Conservation (phyloP, 2,888 invertebrate genomes). For the Parnassius glacialis region DNA sequence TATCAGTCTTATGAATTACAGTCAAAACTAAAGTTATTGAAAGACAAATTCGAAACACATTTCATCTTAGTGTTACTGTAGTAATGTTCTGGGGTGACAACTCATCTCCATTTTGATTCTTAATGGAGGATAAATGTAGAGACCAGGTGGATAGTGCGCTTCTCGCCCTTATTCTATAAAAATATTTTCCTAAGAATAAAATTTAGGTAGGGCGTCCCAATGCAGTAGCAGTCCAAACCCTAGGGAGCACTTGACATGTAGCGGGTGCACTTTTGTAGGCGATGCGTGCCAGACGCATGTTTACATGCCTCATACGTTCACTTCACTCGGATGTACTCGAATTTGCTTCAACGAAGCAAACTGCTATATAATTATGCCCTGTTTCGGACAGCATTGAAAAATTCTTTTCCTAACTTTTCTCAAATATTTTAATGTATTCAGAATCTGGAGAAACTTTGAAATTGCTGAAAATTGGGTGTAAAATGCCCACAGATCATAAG, state of each 20-base stretch:
- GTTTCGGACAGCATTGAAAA: slow-evolving; percentile 13
- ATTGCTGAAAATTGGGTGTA: too few relatives aligned
- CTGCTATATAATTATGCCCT: slow-evolving; percentile 6
- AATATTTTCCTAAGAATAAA: too few relatives aligned
- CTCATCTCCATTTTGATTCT: too few relatives aligned
- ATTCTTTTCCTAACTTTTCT: background rate
- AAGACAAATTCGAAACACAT: too few relatives aligned
- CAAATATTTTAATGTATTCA: slow-evolving; percentile 1
- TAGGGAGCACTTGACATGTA: slow-evolving; percentile 30
- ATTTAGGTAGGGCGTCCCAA: background rate
- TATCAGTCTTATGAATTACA: too few relatives aligned
- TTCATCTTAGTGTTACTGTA: too few relatives aligned
- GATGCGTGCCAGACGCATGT: slow-evolving; percentile 27
- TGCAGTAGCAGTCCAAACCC: slow-evolving; percentile 9
- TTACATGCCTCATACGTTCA: slow-evolving; percentile 18
- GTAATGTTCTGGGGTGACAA: too few relatives aligned
- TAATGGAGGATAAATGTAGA: too few relatives aligned
- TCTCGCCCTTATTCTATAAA: too few relatives aligned
- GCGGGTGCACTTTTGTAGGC: slow-evolving; percentile 23
- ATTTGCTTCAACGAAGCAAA: slow-evolving; percentile 5
- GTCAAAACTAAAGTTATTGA: too few relatives aligned
- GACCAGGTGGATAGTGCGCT: too few relatives aligned
- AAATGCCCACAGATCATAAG: too few relatives aligned
- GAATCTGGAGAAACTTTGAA: background rate
- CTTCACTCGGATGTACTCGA: slow-evolving; percentile 16